Conservation (phyloP, 2,113 vertebrate genomes). For the Amphiprion percula region DNA sequence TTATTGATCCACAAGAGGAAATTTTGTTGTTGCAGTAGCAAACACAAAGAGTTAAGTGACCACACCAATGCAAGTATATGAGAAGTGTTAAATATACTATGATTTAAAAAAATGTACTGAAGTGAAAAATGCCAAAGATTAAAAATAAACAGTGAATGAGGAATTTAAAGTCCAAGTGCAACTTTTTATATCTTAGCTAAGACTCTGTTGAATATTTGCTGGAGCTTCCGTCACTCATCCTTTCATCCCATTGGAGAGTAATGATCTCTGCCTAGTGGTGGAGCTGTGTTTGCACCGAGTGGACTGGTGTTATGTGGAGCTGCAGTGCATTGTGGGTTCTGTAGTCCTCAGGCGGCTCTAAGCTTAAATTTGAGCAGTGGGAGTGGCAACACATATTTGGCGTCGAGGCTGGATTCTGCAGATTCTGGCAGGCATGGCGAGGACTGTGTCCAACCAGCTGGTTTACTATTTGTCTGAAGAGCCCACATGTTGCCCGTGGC, state of each 20-base stretch:
- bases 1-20: too few species aligned
- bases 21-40: too few species aligned
- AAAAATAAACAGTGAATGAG: too few species aligned
- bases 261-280: not conserved
- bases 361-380: not conserved
- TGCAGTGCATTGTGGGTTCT: slow-evolving; percentile 20
- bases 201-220: not conserved
- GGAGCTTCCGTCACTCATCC: not conserved
- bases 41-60: too few species aligned
- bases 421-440: slow-evolving; percentile 44
- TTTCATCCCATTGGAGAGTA: not conserved
- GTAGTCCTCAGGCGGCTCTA: not conserved
- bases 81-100: too few species aligned
- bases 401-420: slow-evolving; percentile 35
- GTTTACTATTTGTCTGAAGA: slow-evolving; percentile 40
- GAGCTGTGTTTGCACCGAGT: slow-evolving; percentile 7
- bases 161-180: too few species aligned
- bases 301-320: not conserved
- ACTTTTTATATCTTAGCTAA: too few species aligned
- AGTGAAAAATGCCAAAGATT: too few species aligned
- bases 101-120: too few species aligned
- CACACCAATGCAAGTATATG: too few species aligned
- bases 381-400: slow-evolving; percentile 18
- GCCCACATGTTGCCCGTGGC: slow-evolving; percentile 31
- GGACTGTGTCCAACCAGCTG: slow-evolving; percentile 36